A percentile compares a stretch with the other conserved stretches of the same genome.
Evolutionary conservation across 1,140 invertebrate species (phyloP).

Genomic region (Rhizoglyphus robini): DNA sequence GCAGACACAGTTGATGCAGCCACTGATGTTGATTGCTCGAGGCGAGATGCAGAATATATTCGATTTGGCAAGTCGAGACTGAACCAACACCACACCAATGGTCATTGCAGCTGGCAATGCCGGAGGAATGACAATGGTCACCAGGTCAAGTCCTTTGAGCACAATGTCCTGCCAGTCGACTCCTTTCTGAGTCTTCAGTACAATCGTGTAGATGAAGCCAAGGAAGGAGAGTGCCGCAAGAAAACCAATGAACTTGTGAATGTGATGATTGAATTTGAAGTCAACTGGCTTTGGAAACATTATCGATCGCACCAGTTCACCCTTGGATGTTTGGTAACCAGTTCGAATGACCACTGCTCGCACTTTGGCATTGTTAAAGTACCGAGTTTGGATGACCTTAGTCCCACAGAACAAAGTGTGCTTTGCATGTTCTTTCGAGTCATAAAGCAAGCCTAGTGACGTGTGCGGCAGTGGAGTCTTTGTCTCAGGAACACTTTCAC

Average conservation of each 20-base stretch:
- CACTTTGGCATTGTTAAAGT: constrained; percentile 38
- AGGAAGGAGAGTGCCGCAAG: constrained; percentile 36
- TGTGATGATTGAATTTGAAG: constrained; percentile 46
- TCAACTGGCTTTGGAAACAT: constrained; percentile 45
- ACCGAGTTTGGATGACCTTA: constrained; percentile 82
- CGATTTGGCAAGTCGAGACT: constrained; percentile 56
- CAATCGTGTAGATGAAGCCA: constrained; percentile 30
- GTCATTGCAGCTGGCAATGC: constrained; percentile 87
- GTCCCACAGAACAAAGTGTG: constrained; percentile 91
- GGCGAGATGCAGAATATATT: constrained; percentile 85
- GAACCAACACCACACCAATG: constrained; percentile 69
- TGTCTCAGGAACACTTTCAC: constrained; percentile 51
- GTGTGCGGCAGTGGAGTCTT: constrained; percentile 43
- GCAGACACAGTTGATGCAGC: constrained; percentile 79
- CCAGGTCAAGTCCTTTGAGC: constrained; percentile 59
- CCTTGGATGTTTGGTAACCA: constrained; percentile 46
- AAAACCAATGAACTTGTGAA: constrained; percentile 39
- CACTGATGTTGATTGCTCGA: constrained; percentile 73
- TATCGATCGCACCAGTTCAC: constrained; percentile 46
- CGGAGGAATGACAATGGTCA: constrained; percentile 88
- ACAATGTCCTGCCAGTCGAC: constrained; percentile 30
- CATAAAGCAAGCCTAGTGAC: constrained; percentile 31
- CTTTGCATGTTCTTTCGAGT: constrained; percentile 54
- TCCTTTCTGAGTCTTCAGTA: constrained; percentile 29
- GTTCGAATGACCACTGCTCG: constrained; percentile 41